These are phyloP conservation scores for Felis chaus DNA, from an alignment of 2,113 vertebrate genomes.

Conservation along the genomic window DNA sequence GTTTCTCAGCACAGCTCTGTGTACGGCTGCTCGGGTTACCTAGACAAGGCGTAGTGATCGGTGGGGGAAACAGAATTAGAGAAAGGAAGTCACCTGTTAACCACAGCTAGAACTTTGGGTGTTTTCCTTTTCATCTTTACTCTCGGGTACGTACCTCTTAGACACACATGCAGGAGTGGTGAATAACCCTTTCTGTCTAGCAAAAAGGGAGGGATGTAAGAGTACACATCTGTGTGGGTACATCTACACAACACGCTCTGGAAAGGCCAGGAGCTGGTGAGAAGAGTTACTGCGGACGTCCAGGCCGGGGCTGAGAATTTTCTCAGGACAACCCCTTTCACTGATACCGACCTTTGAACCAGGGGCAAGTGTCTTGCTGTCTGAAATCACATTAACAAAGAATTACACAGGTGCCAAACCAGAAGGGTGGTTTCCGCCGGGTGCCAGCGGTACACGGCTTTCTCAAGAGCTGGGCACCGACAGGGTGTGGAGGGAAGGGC, in stretches of 20 bases:
- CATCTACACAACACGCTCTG: background rate
- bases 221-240: background rate
- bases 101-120: background rate
- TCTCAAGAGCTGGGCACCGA: background rate
- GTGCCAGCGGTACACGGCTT: background rate
- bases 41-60: background rate
- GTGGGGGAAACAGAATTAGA: background rate
- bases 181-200: no score
- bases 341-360: background rate
- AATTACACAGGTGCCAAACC: background rate
- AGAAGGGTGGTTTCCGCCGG: background rate
- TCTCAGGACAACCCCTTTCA: background rate
- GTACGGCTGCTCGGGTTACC: no score
- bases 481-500: background rate
- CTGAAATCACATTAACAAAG: conserved; percentile 8
- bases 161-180: background rate
- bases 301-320: background rate
- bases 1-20: background rate
- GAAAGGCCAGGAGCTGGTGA: background rate
- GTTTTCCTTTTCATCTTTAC: background rate
- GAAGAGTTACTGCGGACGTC: background rate
- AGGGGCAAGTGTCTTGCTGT: background rate
- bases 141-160: background rate
- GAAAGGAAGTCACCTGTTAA: background rate
- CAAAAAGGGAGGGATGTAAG: background rate